phyloP scores from a whole-genome alignment of 2,888 invertebrate species.

The Andrena fulva region DNA sequence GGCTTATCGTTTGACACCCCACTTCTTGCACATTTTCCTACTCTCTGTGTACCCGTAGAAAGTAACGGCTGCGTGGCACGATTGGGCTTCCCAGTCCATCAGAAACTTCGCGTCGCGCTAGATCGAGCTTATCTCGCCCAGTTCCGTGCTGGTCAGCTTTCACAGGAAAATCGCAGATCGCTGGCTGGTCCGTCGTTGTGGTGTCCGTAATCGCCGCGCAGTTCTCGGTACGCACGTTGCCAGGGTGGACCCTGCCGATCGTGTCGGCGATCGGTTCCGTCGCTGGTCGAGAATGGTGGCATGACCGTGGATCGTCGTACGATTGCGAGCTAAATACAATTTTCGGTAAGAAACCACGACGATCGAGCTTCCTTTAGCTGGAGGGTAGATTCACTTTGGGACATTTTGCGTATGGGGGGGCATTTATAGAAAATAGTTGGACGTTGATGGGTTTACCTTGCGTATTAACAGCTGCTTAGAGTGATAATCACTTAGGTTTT shows the following conservation, averaged over 20 bases:
- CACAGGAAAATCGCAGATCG: neutral
- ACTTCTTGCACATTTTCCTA: slow-evolving; percentile 57
- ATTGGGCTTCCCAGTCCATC: slow-evolving; percentile 53
- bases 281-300: slow-evolving; percentile 23
- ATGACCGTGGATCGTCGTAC: slow-evolving; percentile 16
- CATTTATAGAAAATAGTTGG: no score
- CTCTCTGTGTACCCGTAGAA: slow-evolving; percentile 43
- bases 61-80: slow-evolving; percentile 37
- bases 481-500: no score
- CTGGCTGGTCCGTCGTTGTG: neutral
- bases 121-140: slow-evolving; percentile 27
- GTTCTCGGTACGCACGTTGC: neutral
- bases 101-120: slow-evolving; percentile 50
- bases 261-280: neutral
- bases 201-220: neutral
- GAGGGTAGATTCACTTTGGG: neutral
- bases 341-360: slow-evolving; percentile 32
- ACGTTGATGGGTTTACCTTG: no score
- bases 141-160: neutral
- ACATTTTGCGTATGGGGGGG: neutral
- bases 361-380: neutral
- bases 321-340: slow-evolving; percentile 6
- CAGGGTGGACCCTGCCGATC: neutral
- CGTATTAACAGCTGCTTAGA: no score
- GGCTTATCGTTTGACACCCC: slow-evolving; percentile 52